Evolutionary conservation across 1,140 invertebrate genomes (phyloP).

Genomic region (Aphidius ervi): DNA sequence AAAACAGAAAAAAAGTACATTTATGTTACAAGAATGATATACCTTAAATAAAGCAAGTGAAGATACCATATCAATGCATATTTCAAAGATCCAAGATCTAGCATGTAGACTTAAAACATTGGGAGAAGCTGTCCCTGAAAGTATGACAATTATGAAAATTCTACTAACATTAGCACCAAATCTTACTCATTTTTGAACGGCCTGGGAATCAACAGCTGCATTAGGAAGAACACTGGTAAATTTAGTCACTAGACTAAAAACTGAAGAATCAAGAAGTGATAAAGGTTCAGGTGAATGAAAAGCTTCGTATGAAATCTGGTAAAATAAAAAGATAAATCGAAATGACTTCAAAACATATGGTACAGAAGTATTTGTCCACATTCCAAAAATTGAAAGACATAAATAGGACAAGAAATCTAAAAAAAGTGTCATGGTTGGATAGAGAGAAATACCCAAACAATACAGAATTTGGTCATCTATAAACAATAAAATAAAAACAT

Average conservation of each 20-base stretch:
- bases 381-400: conserved; percentile 33
- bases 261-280: conserved; percentile 21
- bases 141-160: conserved; percentile 37
- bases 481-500: too few species aligned
- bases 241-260: conserved; percentile 19
- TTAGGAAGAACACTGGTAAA: conserved; percentile 19
- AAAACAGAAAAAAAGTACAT: conserved; percentile 23
- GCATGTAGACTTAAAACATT: conserved; percentile 29
- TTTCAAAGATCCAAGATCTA: conserved; percentile 33
- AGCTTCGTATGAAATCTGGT: conserved; percentile 20
- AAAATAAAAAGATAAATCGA: conserved; percentile 25
- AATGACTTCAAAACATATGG: conserved; percentile 36
- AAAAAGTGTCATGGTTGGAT: conserved; percentile 5
- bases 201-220: conserved; percentile 37
- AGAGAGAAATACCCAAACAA: neutral
- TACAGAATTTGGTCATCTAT: too few species aligned
- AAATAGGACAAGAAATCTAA: conserved; percentile 31
- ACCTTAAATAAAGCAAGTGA: too few species aligned
- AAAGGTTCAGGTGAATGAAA: neutral
- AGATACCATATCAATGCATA: conserved; percentile 29
- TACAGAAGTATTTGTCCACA: conserved; percentile 29
- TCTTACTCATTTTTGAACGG: conserved; percentile 38
- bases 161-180: conserved; percentile 31
- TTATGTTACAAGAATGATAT: conserved; percentile 17
- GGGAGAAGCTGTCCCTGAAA: conserved; percentile 30